Conservation (phyloP, 2,888 invertebrate species). For the Dilophus febrilis region DNA sequence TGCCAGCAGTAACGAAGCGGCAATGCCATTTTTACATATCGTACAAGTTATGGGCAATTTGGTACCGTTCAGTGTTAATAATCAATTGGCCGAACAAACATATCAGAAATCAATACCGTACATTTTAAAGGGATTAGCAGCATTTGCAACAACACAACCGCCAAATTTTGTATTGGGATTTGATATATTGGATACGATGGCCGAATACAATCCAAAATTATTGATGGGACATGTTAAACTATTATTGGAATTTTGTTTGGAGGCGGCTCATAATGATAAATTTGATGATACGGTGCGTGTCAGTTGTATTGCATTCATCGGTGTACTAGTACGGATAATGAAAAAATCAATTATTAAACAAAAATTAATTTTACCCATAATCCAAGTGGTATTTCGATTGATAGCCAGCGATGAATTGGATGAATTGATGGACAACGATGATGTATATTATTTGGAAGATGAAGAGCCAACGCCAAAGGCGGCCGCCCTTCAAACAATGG, state of each 20-base stretch:
- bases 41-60: slow-evolving; percentile 44
- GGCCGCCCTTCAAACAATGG: slow-evolving; percentile 56
- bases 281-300: slow-evolving; percentile 44
- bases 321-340: slow-evolving; percentile 43
- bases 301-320: slow-evolving; percentile 48
- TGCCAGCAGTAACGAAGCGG: slow-evolving; percentile 22
- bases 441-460: slow-evolving; percentile 36
- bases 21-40: slow-evolving; percentile 26
- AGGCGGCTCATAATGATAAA: slow-evolving; percentile 37
- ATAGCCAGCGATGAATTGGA: slow-evolving; percentile 45
- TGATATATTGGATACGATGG: slow-evolving; percentile 26
- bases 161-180: slow-evolving; percentile 31
- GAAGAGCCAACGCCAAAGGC: slow-evolving; percentile 46
- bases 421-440: slow-evolving; percentile 39
- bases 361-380: slow-evolving; percentile 50
- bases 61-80: slow-evolving; percentile 42
- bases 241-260: slow-evolving; percentile 47
- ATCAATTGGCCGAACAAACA: slow-evolving; percentile 33
- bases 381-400: slow-evolving; percentile 46
- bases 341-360: slow-evolving; percentile 53
- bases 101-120: slow-evolving; percentile 44
- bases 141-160: slow-evolving; percentile 36
- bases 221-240: slow-evolving; percentile 40
- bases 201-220: slow-evolving; percentile 24
- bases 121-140: slow-evolving; percentile 41